A percentile compares a stretch with the other conserved stretches of the same genome.
Evolutionary conservation across 2,113 vertebrate species (phyloP).

Genomic region (Dolichotis patagonum): DNA sequence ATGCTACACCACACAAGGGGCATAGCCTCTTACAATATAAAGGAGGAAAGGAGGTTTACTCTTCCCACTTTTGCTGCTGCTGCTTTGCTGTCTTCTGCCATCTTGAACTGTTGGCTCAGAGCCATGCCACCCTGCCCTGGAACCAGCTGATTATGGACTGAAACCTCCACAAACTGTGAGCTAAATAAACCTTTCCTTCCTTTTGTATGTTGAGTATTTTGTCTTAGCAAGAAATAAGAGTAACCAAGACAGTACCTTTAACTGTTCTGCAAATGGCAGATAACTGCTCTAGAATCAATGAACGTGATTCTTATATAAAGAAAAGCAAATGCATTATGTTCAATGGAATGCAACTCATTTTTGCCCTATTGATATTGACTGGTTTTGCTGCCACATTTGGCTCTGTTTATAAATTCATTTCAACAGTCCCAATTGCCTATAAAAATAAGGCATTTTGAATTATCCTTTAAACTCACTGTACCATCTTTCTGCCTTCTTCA

Average conservation of each 20-base stretch:
- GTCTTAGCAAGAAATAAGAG: too few relatives aligned
- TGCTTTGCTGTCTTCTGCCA: too few relatives aligned
- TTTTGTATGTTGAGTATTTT: too few relatives aligned
- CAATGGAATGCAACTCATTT: not conserved
- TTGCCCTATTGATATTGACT: not conserved
- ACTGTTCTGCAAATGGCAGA: not conserved
- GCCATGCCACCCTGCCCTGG: too few relatives aligned
- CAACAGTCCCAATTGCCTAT: not conserved
- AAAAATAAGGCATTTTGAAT: not conserved
- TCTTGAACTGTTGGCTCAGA: too few relatives aligned
- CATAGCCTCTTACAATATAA: too few relatives aligned
- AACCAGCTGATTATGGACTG: too few relatives aligned
- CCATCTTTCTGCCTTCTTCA: not conserved
- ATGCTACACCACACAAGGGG: too few relatives aligned
- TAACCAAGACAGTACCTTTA: not conserved
- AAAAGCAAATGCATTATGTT: constrained; percentile 1
- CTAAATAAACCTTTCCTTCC: too few relatives aligned
- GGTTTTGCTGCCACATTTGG: not conserved
- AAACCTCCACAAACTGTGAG: too few relatives aligned
- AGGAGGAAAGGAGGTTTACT: too few relatives aligned
- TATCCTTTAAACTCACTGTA: not conserved
- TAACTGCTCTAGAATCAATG: not conserved
- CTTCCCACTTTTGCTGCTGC: too few relatives aligned
- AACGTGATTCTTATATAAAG: not conserved
- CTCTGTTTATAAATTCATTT: not conserved